These are phyloP conservation scores for Ibidorhyncha struthersii DNA, from an alignment of 2,113 vertebrate genomes.

Conservation along the genomic window DNA sequence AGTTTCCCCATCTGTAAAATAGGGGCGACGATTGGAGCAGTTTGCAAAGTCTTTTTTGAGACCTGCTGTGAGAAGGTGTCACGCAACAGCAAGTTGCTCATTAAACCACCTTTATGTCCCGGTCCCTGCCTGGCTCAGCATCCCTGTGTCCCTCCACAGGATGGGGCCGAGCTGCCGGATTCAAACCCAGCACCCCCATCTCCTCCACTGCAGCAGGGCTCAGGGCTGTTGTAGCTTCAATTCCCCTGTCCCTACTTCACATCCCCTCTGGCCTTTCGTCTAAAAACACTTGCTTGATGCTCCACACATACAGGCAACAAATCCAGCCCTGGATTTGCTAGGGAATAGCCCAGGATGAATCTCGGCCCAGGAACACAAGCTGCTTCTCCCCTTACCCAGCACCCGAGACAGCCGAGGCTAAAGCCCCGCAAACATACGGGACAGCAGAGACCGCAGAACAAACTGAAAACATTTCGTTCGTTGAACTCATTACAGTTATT, in stretches of 20 bases:
- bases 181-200: rapidly evolving
- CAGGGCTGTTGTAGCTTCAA: background rate
- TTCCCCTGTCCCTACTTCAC: rapidly evolving
- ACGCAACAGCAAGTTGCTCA: background rate
- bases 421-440: rapidly evolving
- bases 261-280: rapidly evolving
- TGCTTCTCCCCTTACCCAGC: background rate
- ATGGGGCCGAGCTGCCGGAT: rapidly evolving
- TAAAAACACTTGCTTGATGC: background rate
- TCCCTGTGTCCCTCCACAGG: background rate
- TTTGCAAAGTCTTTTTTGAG: background rate
- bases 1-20: background rate
- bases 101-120: background rate
- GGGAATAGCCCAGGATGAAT: background rate
- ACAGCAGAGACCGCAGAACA: background rate
- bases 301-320: rapidly evolving
- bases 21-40: background rate
- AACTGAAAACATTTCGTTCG: background rate
- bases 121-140: rapidly evolving
- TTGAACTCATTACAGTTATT: background rate
- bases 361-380: background rate
- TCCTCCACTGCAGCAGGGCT: background rate
- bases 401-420: background rate
- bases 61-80: background rate
- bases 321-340: background rate